phyloP scores from a whole-genome alignment of 2,888 invertebrate genomes.

The Creontiades dilutus region DNA sequence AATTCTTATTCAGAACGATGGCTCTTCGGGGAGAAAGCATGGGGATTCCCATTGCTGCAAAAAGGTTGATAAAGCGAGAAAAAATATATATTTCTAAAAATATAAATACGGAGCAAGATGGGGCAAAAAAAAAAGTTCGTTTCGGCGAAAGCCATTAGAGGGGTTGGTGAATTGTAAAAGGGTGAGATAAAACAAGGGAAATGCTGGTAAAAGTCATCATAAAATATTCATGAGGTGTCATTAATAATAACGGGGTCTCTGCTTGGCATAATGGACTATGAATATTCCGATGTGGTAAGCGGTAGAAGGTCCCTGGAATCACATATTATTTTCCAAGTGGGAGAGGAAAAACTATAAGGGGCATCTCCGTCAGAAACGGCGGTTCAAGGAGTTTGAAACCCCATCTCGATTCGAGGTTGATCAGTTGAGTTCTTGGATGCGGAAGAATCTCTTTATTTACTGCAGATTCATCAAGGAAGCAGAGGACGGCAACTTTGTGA shows the following conservation, averaged over 20 bases:
- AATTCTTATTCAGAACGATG: background rate
- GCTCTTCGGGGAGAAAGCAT: too few species aligned
- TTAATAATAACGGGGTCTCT: background rate
- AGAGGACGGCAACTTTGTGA: too few species aligned
- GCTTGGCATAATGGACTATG: constrained; percentile 24
- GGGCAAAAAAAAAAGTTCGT: background rate
- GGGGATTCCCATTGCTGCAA: background rate
- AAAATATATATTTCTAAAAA: background rate
- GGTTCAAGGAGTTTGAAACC: background rate
- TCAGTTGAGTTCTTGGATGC: too few species aligned
- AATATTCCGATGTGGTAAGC: constrained; percentile 22
- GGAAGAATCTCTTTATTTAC: too few species aligned
- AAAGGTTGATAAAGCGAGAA: background rate
- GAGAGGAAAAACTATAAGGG: background rate
- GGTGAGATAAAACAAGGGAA: background rate
- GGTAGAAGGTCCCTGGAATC: constrained; percentile 2
- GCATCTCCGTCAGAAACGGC: background rate
- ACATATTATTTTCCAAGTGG: constrained; percentile 4
- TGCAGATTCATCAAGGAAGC: too few species aligned
- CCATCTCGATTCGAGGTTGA: too few species aligned
- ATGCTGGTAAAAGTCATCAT: constrained; percentile 19
- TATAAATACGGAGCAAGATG: background rate
- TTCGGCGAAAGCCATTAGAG: constrained; percentile 8
- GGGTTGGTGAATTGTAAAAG: background rate
- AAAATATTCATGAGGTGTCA: constrained; percentile 10